Percentiles rank a stretch among this genome's conserved stretches.
Conservation (phyloP, 92 coral and sea anemone species). For the Actinernus sp. region DNA sequence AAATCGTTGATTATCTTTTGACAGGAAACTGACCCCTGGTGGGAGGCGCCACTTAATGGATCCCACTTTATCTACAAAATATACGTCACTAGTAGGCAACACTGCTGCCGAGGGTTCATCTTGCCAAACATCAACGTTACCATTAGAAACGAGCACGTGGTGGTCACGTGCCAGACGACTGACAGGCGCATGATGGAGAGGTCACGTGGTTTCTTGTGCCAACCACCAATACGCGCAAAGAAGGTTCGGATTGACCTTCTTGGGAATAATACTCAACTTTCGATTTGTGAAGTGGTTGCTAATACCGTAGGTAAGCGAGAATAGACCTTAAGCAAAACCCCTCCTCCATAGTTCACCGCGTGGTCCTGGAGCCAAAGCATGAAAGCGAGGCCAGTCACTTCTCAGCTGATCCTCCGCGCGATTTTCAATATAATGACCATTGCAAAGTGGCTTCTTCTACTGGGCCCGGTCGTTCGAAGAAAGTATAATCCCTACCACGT, state of each 20-base stretch:
- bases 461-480: too few relatives aligned
- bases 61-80: constrained; percentile 3
- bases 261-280: constrained; percentile 4
- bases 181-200: constrained; percentile 5
- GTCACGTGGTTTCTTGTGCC: constrained; percentile 23
- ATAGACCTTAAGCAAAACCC: too few relatives aligned
- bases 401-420: too few relatives aligned
- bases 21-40: constrained; percentile 27
- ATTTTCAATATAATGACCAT: too few relatives aligned
- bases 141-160: neutral
- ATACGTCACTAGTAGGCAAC: neutral
- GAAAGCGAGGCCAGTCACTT: too few relatives aligned
- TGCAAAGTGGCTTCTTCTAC: too few relatives aligned
- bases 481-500: too few relatives aligned
- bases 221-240: constrained; percentile 12
- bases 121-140: constrained; percentile 1
- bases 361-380: too few relatives aligned
- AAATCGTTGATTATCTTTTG: too few relatives aligned
- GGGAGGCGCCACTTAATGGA: neutral
- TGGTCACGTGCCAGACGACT: constrained; percentile 15
- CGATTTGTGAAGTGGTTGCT: constrained; percentile 6
- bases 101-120: constrained; percentile 1
- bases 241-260: neutral
- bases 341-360: too few relatives aligned
- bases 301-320: constrained; percentile 6